Conservation (phyloP, 1,140 invertebrate species). For the Drosophila eugracilis region DNA sequence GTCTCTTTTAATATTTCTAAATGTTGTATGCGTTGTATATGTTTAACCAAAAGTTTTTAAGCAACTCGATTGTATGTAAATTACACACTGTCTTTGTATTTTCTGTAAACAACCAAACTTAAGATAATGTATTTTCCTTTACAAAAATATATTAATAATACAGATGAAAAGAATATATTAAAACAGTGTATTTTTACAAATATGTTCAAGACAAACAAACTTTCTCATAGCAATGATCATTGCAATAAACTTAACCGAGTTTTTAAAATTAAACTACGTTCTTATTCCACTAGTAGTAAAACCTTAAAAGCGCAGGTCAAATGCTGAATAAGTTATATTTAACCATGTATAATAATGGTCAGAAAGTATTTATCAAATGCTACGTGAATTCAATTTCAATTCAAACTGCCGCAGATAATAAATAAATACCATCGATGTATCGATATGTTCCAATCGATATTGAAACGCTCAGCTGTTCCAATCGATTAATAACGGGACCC, state of each 20-base stretch:
- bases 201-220: slow-evolving; percentile 15
- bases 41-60: slow-evolving; percentile 54
- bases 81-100: slow-evolving; percentile 66
- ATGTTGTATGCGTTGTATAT: slow-evolving; percentile 62
- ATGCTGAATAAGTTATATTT: too few species aligned
- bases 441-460: not conserved
- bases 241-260: slow-evolving; percentile 36
- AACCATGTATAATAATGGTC: too few species aligned
- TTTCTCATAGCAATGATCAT: slow-evolving; percentile 32
- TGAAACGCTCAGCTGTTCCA: not conserved
- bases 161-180: slow-evolving; percentile 42
- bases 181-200: slow-evolving; percentile 5
- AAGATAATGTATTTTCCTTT: slow-evolving; percentile 78
- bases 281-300: too few species aligned
- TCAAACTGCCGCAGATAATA: not conserved
- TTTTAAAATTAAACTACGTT: too few species aligned
- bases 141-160: slow-evolving; percentile 79
- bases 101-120: slow-evolving; percentile 47
- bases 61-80: slow-evolving; percentile 65
- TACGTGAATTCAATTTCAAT: too few species aligned
- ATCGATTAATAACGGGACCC: not conserved
- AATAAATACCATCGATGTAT: not conserved
- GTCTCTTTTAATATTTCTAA: slow-evolving; percentile 55
- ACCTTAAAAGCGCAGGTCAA: too few species aligned
- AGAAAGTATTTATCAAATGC: too few species aligned